Conservation (phyloP, 2,888 invertebrate genomes). For the Siphonodentalium dalli region DNA sequence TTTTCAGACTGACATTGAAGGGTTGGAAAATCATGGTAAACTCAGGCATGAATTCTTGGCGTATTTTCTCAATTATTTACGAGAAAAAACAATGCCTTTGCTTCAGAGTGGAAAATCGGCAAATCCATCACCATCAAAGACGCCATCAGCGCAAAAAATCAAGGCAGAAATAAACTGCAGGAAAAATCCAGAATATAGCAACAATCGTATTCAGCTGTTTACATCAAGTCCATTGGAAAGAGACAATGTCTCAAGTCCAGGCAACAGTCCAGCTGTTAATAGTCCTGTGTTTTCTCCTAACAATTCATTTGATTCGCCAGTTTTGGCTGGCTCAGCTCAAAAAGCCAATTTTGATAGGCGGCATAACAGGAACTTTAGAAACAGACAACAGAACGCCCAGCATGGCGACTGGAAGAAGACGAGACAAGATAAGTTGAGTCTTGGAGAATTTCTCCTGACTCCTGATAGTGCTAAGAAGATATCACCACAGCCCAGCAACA, state of each 20-base stretch:
- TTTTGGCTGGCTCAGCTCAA: background rate
- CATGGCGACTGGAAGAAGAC: slow-evolving; percentile 25
- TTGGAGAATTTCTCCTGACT: slow-evolving; percentile 48
- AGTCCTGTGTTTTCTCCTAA: slow-evolving; percentile 40
- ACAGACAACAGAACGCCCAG: slow-evolving; percentile 20
- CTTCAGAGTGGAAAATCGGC: slow-evolving; percentile 46
- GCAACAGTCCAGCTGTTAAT: too few relatives aligned
- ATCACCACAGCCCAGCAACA: slow-evolving; percentile 37
- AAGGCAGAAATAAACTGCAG: slow-evolving; percentile 25
- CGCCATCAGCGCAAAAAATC: slow-evolving; percentile 42
- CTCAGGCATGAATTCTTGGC: slow-evolving; percentile 50
- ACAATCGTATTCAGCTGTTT: slow-evolving; percentile 46
- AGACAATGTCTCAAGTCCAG: slow-evolving; percentile 29
- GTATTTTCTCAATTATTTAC: slow-evolving; percentile 52
- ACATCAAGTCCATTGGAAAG: slow-evolving; percentile 39
- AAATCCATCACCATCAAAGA: slow-evolving; percentile 52
- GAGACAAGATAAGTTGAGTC: slow-evolving; percentile 43
- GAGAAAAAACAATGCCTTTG: slow-evolving; percentile 50
- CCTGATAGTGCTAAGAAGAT: slow-evolving; percentile 38
- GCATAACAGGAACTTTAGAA: slow-evolving; percentile 29
- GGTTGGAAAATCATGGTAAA: slow-evolving; percentile 29
- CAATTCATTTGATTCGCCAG: slow-evolving; percentile 35
- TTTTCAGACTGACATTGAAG: slow-evolving; percentile 26
- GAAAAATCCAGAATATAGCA: slow-evolving; percentile 15
- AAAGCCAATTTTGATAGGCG: too few relatives aligned